Evolutionary conservation across 2,888 invertebrate species (phyloP), one percentile per base, ranked within the genome.

Genomic region (Pasiphila rectangulata): DNA sequence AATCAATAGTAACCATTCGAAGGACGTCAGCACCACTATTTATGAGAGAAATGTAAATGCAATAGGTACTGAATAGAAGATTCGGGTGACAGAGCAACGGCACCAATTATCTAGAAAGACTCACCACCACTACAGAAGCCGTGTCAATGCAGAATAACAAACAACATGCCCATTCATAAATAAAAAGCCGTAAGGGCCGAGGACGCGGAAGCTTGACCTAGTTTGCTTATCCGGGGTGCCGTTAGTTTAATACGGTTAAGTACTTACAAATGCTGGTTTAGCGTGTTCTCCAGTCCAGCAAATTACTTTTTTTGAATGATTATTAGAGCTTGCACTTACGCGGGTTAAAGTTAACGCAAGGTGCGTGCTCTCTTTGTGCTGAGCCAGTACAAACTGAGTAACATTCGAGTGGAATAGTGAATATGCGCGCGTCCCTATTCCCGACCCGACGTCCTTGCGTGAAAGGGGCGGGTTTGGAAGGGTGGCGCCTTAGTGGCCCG

Each of bases 371-470:
- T 62, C 69, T 54, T 67, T 61, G 51, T 78, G 66, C 64, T 72
- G 67, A 70, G 61, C 65, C 73, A 73, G 67, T 79, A 75, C 70
- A 75, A 69, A 85, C 84, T 84, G 81, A 79, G 49, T 64, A 40
- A 37, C 41, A 32, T 50, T 49, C 59, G 59, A 66, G 56, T 61
- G 59, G 66, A 64, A 67, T 68, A 63, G 75, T 75, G 75, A 79
- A 76, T 75, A 75, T 86, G 87, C 88, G 87, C 83, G 82, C 80
- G 79, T 83, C 84, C 86, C 84, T 83, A 71, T 81, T 85, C 86
- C 85, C 81, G 76, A 48, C 10, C 23, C 45, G 51, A 69, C 78
- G 83, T 81, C 82, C 86, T 85, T 83, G 83, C 73, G 74, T 81
- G 68, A 75, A 81, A 79, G 84, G 87, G 88, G 84, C 76, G 80